Evolutionary conservation across 2,888 invertebrate genomes (phyloP).

Genomic region (Ligdia adustata): DNA sequence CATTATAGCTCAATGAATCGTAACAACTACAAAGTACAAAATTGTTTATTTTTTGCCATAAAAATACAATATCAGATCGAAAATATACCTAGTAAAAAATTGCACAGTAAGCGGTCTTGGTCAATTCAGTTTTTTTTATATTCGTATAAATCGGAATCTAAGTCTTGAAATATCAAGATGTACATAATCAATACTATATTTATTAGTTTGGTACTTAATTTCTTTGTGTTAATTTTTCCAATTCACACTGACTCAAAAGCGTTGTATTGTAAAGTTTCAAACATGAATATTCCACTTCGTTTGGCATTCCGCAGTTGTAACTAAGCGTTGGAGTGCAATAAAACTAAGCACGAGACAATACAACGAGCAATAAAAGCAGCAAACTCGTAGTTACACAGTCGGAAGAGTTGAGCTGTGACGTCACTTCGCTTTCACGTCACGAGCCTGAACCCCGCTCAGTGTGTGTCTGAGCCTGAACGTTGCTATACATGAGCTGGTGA

Average conservation of each 20-base stretch:
- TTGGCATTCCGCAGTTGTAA: conserved; percentile 65
- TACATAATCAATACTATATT: too few species aligned
- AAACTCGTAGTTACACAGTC: conserved; percentile 43
- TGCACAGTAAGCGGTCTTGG: too few species aligned
- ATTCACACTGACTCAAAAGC: conserved; percentile 44
- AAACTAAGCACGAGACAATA: conserved; percentile 79
- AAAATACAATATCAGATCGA: too few species aligned
- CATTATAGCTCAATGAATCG: too few species aligned
- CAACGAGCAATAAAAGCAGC: conserved; percentile 69
- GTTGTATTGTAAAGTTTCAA: conserved; percentile 62
- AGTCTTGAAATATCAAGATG: too few species aligned
- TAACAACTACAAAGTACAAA: too few species aligned
- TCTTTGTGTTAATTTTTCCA: too few species aligned
- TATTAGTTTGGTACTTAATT: too few species aligned
- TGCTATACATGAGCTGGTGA: conserved; percentile 9
- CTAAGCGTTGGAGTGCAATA: conserved; percentile 73
- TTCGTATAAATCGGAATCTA: too few species aligned
- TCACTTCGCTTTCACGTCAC: conserved; percentile 78
- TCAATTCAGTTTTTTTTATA: too few species aligned
- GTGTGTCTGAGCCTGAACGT: conserved; percentile 36
- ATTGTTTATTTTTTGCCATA: too few species aligned
- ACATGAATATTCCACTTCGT: conserved; percentile 70
- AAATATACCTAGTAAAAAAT: too few species aligned
- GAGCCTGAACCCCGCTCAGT: conserved; percentile 66
- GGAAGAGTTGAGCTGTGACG: conserved; percentile 57